Conservation (phyloP, 92 coral and sea anemone species). For the Epizoanthus illoricatus region DNA sequence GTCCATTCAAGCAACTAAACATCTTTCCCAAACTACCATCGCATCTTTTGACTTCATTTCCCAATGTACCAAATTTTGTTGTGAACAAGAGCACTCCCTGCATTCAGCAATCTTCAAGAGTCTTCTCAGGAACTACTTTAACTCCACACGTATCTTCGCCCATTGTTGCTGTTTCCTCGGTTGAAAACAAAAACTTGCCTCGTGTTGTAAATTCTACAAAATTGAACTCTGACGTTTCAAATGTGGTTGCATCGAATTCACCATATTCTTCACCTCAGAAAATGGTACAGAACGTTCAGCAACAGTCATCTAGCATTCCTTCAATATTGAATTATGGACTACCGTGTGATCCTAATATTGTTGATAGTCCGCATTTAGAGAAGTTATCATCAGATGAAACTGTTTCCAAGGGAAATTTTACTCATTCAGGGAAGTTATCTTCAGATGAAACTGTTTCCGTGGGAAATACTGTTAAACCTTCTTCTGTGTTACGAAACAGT, state of each 20-base stretch:
- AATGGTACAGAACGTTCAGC: conserved; percentile 56
- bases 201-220: conserved; percentile 17
- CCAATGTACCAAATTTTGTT: conserved; percentile 18
- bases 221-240: conserved; percentile 37
- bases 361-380: conserved; percentile 3
- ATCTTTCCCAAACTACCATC: conserved; percentile 36
- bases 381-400: conserved; percentile 2
- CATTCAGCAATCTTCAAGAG: conserved; percentile 20
- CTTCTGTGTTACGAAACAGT: conserved; percentile 11
- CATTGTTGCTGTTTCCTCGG: not conserved
- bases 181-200: not conserved
- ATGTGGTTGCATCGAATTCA: conserved; percentile 39
- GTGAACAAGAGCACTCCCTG: conserved; percentile 38
- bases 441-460: conserved; percentile 8
- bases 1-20: not conserved
- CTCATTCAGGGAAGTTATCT: not conserved
- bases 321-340: conserved; percentile 37
- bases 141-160: not conserved
- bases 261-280: conserved; percentile 71
- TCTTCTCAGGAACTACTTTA: not conserved
- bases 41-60: conserved; percentile 2
- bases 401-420: not conserved
- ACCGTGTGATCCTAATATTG: conserved; percentile 1
- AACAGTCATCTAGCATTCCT: conserved; percentile 54
- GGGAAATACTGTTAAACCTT: conserved; percentile 3